Evolutionary conservation across 1,140 invertebrate species (phyloP).

Genomic region (Drosophila guanche): DNA sequence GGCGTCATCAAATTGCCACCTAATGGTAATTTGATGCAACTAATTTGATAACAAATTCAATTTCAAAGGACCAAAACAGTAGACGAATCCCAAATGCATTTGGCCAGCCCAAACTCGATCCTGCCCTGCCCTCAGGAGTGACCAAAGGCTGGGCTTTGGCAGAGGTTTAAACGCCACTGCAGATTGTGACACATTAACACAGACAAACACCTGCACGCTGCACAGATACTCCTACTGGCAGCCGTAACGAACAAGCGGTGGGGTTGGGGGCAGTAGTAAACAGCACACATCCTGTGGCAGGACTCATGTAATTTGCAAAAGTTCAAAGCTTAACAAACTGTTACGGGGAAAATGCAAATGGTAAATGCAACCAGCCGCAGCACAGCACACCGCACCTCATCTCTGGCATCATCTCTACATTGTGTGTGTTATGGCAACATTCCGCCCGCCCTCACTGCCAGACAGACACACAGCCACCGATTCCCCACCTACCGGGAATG

Average conservation of each 20-base stretch:
- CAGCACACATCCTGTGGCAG: slow-evolving; percentile 69
- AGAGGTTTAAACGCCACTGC: slow-evolving; percentile 50
- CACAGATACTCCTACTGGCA: slow-evolving; percentile 3
- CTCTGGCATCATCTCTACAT: neutral
- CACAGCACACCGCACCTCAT: neutral
- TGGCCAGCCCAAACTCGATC: slow-evolving; percentile 24
- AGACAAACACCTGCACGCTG: slow-evolving; percentile 49
- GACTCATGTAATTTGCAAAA: slow-evolving; percentile 78
- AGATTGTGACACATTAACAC: slow-evolving; percentile 68
- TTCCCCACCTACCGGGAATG: neutral
- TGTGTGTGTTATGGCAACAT: slow-evolving; percentile 12
- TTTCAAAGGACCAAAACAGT: slow-evolving; percentile 68
- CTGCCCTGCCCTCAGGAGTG: neutral
- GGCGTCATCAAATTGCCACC: slow-evolving; percentile 38
- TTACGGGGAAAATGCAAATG: slow-evolving; percentile 72
- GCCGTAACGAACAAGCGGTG: neutral
- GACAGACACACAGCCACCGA: neutral
- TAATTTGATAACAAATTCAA: slow-evolving; percentile 81
- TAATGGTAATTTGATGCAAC: slow-evolving; percentile 73
- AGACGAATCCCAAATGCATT: slow-evolving; percentile 55
- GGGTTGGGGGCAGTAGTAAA: slow-evolving; percentile 41
- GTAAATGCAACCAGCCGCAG: slow-evolving; percentile 38
- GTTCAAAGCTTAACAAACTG: slow-evolving; percentile 81
- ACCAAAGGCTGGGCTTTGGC: slow-evolving; percentile 6
- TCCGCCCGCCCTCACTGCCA: too few species aligned